A percentile compares a stretch with the other conserved stretches of the same genome.
These are phyloP conservation scores for Lasiurus cinereus DNA, from an alignment of 2,113 vertebrate species.

Conservation along the genomic window DNA sequence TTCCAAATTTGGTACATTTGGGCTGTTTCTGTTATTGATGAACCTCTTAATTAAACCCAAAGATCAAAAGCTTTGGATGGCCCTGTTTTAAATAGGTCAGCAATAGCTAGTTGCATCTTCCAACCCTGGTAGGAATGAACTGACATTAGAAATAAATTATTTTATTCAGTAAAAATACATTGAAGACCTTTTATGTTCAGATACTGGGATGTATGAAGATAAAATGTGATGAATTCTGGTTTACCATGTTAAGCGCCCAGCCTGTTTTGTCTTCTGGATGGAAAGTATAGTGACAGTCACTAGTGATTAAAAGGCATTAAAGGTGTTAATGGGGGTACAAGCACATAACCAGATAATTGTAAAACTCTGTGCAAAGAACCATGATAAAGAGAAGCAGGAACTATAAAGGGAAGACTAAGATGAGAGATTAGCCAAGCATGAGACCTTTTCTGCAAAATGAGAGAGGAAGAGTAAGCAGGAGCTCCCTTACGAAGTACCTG, in stretches of 20 bases:
- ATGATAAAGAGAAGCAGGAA: background rate
- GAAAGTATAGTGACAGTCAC: no score
- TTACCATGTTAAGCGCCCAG: background rate
- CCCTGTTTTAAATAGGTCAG: background rate
- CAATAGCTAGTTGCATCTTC: background rate
- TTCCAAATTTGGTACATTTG: slow-evolving; percentile 54
- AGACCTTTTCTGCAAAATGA: background rate
- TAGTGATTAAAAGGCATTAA: no score
- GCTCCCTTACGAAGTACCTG: background rate
- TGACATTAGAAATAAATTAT: background rate
- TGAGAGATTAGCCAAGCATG: background rate
- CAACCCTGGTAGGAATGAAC: background rate
- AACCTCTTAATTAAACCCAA: slow-evolving; percentile 18
- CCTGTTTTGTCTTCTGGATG: no score
- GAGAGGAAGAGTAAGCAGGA: background rate
- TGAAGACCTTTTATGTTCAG: background rate
- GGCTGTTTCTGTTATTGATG: background rate
- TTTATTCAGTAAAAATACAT: slow-evolving; percentile 31
- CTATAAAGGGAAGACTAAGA: background rate
- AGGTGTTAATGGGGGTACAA: background rate
- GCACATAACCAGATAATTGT: background rate
- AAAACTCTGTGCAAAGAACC: background rate
- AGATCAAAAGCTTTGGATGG: slow-evolving; percentile 41
- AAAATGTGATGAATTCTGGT: background rate
- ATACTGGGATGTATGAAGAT: background rate